Base-by-base conservation (phyloP, 2,888 invertebrate genomes). In the Thalpophila matura region DNA sequence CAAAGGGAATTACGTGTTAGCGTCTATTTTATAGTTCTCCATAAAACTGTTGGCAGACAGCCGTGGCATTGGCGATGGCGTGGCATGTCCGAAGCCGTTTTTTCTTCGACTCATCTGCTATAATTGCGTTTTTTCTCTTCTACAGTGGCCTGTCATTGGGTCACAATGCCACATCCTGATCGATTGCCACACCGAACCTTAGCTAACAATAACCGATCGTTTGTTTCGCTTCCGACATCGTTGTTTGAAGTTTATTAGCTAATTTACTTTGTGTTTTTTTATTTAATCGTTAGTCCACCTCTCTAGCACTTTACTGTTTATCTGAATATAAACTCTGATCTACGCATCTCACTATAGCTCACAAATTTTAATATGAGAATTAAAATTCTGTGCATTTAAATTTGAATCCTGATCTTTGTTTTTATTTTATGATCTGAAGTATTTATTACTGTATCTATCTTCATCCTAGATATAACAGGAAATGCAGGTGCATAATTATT, bases 151-250 rank as follows among this genome's bases (percentile, higher is more conserved):
- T 58, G 74, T 73, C 77, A 76, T 78, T 77, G 71, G 71, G 51
- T 54, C 59, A 64, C 79, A 81, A 81, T 79, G 72, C 56, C 63
- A 79, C 83, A 86, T 87, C 87, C 87, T 86, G 83, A 83, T 86
- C 77, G 80, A 86, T 86, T 87, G 83, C 85, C 61, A 74, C 84
- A 86, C 72, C 58, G 50, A 73, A 72, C 69, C 72, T 65, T 61
- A 72, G 71, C 57, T 67, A 72, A 67, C 78, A 70, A 77, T 77
- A 67, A 70, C 63, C 37, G 55, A 59, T 58, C 42, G 56, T 76
- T 82, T 70, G 65, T 64, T 74, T 62, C 53, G 77, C 80, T 82
- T 82, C 80, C 83, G 83, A 79, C 75, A 71, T 74, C 14, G 59
- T 62, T 61, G 59, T 68, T 68, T 49, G 27, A 53, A 59, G 63